Evolutionary conservation across 2,113 vertebrate species (phyloP).

Genomic region (Ictalurus punctatus): DNA sequence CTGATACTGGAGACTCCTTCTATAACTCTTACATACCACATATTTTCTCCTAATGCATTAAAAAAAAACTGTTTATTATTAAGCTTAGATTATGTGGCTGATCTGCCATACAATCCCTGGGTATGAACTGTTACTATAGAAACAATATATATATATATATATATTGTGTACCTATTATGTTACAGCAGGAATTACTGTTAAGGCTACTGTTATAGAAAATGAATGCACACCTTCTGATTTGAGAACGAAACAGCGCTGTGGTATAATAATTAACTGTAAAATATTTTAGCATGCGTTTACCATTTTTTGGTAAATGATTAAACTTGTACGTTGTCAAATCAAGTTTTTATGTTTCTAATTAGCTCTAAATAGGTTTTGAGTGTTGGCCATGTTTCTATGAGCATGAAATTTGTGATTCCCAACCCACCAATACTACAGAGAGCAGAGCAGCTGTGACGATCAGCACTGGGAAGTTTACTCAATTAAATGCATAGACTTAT

Average conservation of each 20-base stretch:
- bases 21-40: background rate
- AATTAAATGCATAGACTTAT: constrained; percentile 20
- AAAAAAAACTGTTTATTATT: background rate
- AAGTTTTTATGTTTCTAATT: constrained; percentile 19
- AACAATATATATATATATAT: too few species aligned
- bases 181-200: background rate
- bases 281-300: background rate
- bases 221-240: background rate
- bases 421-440: background rate
- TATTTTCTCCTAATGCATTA: background rate
- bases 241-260: background rate
- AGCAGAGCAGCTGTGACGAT: constrained; percentile 14
- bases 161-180: background rate
- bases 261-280: background rate
- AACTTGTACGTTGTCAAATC: background rate
- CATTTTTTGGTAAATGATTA: background rate
- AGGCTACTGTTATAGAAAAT: background rate
- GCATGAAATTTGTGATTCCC: constrained; percentile 19
- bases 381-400: constrained; percentile 19
- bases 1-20: background rate
- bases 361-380: constrained; percentile 16
- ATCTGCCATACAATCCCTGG: too few species aligned
- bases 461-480: constrained; percentile 7
- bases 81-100: too few species aligned
- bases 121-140: too few species aligned